Evolutionary conservation across 1,140 invertebrate species (phyloP).

Genomic region (Cydia fagiglandana): DNA sequence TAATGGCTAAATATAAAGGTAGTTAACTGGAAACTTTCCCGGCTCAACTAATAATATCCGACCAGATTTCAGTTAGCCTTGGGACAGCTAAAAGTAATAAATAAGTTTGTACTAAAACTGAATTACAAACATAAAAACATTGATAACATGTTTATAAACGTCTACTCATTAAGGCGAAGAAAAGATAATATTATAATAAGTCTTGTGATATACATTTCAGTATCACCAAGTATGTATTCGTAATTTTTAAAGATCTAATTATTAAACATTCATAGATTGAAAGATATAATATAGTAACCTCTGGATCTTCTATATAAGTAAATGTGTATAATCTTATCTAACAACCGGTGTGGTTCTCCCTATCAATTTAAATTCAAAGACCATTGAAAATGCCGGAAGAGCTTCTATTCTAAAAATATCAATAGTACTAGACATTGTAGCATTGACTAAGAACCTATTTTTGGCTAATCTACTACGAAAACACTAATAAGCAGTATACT

Average conservation of each 20-base stretch:
- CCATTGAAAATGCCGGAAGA: slow-evolving; percentile 2
- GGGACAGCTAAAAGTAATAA: slow-evolving; percentile 8
- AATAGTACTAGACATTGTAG: slow-evolving; percentile 7
- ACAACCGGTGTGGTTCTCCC: neutral
- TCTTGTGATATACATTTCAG: no score
- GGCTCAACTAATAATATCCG: slow-evolving; percentile 12
- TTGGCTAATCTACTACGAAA: neutral
- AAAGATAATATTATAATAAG: no score
- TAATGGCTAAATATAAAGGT: slow-evolving; percentile 22
- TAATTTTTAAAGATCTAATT: no score
- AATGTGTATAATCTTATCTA: neutral
- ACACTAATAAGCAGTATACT: neutral
- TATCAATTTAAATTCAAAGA: neutral
- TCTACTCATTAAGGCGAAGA: no score
- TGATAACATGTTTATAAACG: no score
- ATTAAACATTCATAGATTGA: no score
- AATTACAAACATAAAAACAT: neutral
- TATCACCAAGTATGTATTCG: no score
- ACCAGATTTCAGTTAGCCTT: slow-evolving; percentile 22
- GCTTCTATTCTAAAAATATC: neutral
- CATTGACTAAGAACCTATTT: slow-evolving; percentile 10
- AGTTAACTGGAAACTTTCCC: slow-evolving; percentile 21
- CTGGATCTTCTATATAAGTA: no score
- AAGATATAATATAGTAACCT: no score
- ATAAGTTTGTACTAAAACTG: neutral